These are phyloP conservation scores for Sceloporus undulatus DNA, from an alignment of 2,113 vertebrate species.

Conservation along the genomic window DNA sequence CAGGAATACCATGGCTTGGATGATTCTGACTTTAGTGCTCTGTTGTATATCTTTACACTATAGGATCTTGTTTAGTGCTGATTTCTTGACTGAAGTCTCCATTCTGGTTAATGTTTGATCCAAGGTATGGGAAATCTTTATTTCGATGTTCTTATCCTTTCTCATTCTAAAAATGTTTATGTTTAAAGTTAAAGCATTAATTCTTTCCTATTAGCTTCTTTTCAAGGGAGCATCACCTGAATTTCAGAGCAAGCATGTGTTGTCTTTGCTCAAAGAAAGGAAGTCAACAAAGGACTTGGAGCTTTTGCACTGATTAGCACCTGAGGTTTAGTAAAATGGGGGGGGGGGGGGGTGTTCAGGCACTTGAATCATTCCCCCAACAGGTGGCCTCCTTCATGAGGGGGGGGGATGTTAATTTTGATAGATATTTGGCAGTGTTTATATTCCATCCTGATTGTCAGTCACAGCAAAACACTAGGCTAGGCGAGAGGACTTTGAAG, in stretches of 20 bases:
- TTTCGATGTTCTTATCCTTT: neutral
- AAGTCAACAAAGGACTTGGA: constrained; percentile 66
- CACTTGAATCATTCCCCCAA: constrained; percentile 48
- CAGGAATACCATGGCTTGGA: too few species aligned
- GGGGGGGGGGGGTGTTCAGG: constrained; percentile 16
- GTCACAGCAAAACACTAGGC: constrained; percentile 43
- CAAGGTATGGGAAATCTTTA: too few species aligned
- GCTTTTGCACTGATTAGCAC: constrained; percentile 74
- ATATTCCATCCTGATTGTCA: constrained; percentile 21
- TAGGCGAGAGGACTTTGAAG: constrained; percentile 47
- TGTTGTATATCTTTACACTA: too few species aligned
- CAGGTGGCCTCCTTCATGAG: constrained; percentile 67
- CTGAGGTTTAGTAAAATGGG: constrained; percentile 57
- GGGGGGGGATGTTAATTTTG: constrained; percentile 49
- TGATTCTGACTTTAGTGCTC: too few species aligned
- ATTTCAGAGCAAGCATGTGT: neutral
- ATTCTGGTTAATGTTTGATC: too few species aligned
- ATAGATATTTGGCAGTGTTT: constrained; percentile 26
- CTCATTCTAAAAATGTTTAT: neutral
- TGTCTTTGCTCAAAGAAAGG: constrained; percentile 52
- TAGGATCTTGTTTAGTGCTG: too few species aligned
- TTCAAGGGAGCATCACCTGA: constrained; percentile 4
- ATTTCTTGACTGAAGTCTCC: too few species aligned
- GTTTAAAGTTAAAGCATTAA: neutral
- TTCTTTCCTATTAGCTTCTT: neutral